Evolutionary conservation across 2,888 invertebrate species (phyloP), one percentile per base, ranked within the genome.

Genomic region (Xestia rhomboidea): DNA sequence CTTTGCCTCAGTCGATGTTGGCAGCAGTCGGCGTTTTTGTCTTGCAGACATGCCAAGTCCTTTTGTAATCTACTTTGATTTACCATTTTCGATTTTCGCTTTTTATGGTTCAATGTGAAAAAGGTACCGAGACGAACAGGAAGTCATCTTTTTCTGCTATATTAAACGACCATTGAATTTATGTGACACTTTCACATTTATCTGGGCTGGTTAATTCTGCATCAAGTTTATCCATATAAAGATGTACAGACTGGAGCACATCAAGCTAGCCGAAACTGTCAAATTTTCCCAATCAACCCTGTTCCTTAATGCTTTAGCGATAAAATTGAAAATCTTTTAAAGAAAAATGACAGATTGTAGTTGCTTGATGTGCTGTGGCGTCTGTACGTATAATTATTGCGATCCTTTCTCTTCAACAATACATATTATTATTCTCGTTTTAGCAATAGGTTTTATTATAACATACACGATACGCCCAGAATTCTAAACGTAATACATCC

Each of bases 11-110:
- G 49, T 57, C 79, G 51, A 73, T 79, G 67, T 84, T 75, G 64
- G 75, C 64, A 84, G 81, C 62, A 63, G 54, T 73, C 72, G 13
- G 11, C 24, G 64, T 80, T 78, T 81, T 81, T 77, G 73, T 86
- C 77, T 63, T 24, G 69, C 72, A 46, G 60, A 72, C 46, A 74
- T 72, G 63, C 57, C 80, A 71, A 68, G 18, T 60, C 49, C 34
- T 74, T 67, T 69, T 69, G 54, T 63, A 83, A 73, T 73, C 41
- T 57, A 62, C 60, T 84, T 68, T 71, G 74, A 74, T 84, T 84
- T 80, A 69, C 46, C 66, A 79, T 83, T 79, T 79, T 67, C 54
- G 46, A 80, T 69, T 74, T 78, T 54, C 24, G 1, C 41, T 82
- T 68, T 82, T 67, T 79, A 66, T 63, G 24, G 27, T 68, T 41